These are phyloP conservation scores for Diachasmimorpha longicaudata DNA, from an alignment of 1,140 invertebrate genomes.

Conservation along the genomic window DNA sequence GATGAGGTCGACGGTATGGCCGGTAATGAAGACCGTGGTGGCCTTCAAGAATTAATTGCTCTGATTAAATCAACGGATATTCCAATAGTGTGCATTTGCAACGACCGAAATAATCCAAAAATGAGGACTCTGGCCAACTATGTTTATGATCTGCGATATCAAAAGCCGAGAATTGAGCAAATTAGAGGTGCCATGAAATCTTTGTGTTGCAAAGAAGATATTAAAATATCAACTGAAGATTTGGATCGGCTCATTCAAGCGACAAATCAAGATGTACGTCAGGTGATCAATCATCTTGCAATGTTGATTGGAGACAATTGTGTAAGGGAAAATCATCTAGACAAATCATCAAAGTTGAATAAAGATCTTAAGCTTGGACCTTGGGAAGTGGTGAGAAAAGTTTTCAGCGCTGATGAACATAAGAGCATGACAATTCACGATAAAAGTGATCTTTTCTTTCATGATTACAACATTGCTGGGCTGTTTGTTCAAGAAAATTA, in stretches of 20 bases:
- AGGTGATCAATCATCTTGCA: slow-evolving; percentile 88
- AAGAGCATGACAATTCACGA: slow-evolving; percentile 83
- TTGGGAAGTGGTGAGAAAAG: slow-evolving; percentile 91
- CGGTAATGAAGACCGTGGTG: slow-evolving; percentile 98
- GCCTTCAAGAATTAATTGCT: slow-evolving; percentile 90
- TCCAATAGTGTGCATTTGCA: slow-evolving; percentile 98
- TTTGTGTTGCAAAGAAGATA: slow-evolving; percentile 89
- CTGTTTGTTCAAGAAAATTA: slow-evolving; percentile 99
- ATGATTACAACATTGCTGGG: slow-evolving; percentile 94
- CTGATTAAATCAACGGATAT: slow-evolving; percentile 91
- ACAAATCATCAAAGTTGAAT: slow-evolving; percentile 67
- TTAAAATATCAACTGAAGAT: slow-evolving; percentile 80
- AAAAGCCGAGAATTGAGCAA: slow-evolving; percentile 84
- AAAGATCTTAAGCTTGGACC: slow-evolving; percentile 91
- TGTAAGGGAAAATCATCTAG: slow-evolving; percentile 54
- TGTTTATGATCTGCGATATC: slow-evolving; percentile 91
- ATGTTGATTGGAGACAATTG: slow-evolving; percentile 72
- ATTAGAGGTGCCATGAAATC: slow-evolving; percentile 90
- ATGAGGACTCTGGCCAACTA: slow-evolving; percentile 93
- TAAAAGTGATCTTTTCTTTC: slow-evolving; percentile 93
- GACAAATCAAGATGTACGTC: slow-evolving; percentile 92
- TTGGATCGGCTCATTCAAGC: slow-evolving; percentile 85
- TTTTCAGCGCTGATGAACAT: slow-evolving; percentile 85
- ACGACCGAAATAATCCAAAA: slow-evolving; percentile 93
- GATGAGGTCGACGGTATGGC: slow-evolving; percentile 99